Conservation (phyloP, 2,888 invertebrate species). For the Ptychoptera contaminata region DNA sequence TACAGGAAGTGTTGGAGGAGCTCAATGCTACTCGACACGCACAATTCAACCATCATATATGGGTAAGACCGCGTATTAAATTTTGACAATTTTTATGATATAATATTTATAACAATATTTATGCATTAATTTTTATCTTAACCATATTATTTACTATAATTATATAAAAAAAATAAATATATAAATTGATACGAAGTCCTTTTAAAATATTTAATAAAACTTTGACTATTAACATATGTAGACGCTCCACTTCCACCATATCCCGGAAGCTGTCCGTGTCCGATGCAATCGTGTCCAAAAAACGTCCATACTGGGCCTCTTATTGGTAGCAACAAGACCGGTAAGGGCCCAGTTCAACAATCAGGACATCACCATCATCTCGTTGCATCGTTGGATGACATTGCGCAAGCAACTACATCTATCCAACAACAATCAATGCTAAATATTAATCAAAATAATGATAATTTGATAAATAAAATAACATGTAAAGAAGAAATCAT, state of each 20-base stretch:
- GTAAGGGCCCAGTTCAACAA: slow-evolving; percentile 33
- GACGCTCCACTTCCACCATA: slow-evolving; percentile 28
- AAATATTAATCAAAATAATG: no score
- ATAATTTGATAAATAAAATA: no score
- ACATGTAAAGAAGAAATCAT: slow-evolving; percentile 14
- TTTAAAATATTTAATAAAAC: not conserved
- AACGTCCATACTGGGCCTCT: slow-evolving; percentile 96
- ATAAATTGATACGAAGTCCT: no score
- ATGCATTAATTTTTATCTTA: no score
- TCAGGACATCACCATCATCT: slow-evolving; percentile 13
- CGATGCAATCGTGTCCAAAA: slow-evolving; percentile 92
- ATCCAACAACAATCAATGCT: not conserved
- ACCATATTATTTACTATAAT: no score
- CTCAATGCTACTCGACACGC: slow-evolving; percentile 40
- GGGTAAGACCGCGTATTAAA: slow-evolving; percentile 34
- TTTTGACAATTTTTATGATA: slow-evolving; percentile 13
- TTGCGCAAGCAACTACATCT: not conserved
- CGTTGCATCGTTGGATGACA: slow-evolving; percentile 16
- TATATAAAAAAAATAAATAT: no score
- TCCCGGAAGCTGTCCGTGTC: slow-evolving; percentile 65
- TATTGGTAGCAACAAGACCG: slow-evolving; percentile 85
- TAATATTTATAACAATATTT: slow-evolving; percentile 1
- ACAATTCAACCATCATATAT: slow-evolving; percentile 30
- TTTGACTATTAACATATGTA: slow-evolving; percentile 29
- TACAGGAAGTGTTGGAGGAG: slow-evolving; percentile 23